Conservation (phyloP, 2,113 vertebrate species). For the Epinephelus moara region DNA sequence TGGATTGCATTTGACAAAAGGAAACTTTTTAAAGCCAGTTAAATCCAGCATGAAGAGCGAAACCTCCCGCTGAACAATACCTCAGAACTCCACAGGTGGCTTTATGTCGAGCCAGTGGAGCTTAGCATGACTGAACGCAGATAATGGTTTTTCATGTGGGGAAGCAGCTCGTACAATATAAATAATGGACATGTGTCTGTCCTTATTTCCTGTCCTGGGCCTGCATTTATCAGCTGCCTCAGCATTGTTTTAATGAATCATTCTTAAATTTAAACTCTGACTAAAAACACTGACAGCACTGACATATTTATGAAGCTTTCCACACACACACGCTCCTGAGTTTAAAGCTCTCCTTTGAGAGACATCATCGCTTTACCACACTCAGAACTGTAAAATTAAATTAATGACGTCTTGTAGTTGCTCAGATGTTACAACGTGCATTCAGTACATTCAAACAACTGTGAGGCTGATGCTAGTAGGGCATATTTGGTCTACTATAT, state of each 20-base stretch:
- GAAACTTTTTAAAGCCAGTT: background rate
- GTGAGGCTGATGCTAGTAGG: too few species aligned
- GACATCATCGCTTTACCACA: background rate
- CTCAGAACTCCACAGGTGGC: slow-evolving; percentile 8
- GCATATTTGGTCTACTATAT: background rate
- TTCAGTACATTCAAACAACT: background rate
- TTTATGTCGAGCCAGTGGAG: slow-evolving; percentile 19
- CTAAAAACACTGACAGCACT: slow-evolving; percentile 26
- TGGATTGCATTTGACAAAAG: background rate
- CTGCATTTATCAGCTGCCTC: background rate
- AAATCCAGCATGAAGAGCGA: slow-evolving; percentile 29
- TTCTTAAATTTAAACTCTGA: slow-evolving; percentile 11
- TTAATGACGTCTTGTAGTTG: background rate
- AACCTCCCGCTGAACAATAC: slow-evolving; percentile 6
- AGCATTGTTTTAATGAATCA: slow-evolving; percentile 7
- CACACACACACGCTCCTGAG: slow-evolving; percentile 8
- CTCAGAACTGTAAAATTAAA: background rate
- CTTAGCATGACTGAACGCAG: slow-evolving; percentile 6
- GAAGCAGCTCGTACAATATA: background rate
- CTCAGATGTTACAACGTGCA: background rate
- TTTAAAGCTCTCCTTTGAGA: background rate
- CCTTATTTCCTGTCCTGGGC: background rate
- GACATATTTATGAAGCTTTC: slow-evolving; percentile 31
- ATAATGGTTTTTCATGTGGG: background rate
- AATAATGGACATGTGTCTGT: slow-evolving; percentile 1